Conservation (phyloP, 2,888 invertebrate species). For the Amphipoea oculea region DNA sequence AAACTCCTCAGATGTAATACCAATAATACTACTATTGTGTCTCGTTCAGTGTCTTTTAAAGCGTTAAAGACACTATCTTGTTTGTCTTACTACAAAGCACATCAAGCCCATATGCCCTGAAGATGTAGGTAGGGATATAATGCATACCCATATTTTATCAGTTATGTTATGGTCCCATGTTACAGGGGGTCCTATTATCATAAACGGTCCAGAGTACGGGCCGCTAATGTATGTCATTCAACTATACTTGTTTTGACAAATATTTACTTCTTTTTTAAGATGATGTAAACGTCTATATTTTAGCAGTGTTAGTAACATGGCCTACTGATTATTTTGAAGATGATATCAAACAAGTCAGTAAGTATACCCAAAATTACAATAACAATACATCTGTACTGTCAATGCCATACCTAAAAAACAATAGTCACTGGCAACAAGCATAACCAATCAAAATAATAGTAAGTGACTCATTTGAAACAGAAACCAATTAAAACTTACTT, state of each 20-base stretch:
- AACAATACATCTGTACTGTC: background rate
- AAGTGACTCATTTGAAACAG: conserved; percentile 52
- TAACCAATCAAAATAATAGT: conserved; percentile 30
- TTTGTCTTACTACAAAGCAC: too few relatives aligned
- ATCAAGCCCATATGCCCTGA: background rate
- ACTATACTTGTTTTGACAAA: background rate
- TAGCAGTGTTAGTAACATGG: too few relatives aligned
- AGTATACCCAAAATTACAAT: conserved; percentile 14
- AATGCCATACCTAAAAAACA: conserved; percentile 20
- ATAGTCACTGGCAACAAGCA: conserved; percentile 12
- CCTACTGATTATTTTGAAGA: background rate
- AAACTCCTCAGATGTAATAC: too few relatives aligned
- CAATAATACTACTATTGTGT: too few relatives aligned
- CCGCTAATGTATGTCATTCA: background rate
- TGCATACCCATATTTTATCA: background rate
- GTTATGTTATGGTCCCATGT: background rate
- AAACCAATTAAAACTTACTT: conserved; percentile 90
- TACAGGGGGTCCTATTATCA: background rate
- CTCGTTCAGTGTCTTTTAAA: too few relatives aligned
- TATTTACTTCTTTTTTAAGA: background rate
- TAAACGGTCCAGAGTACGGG: background rate
- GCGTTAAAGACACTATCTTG: background rate
- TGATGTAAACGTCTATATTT: background rate
- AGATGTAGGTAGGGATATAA: background rate
- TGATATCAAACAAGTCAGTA: background rate